phyloP scores from a whole-genome alignment of 2,888 invertebrate genomes.

The Phasia obesa region DNA sequence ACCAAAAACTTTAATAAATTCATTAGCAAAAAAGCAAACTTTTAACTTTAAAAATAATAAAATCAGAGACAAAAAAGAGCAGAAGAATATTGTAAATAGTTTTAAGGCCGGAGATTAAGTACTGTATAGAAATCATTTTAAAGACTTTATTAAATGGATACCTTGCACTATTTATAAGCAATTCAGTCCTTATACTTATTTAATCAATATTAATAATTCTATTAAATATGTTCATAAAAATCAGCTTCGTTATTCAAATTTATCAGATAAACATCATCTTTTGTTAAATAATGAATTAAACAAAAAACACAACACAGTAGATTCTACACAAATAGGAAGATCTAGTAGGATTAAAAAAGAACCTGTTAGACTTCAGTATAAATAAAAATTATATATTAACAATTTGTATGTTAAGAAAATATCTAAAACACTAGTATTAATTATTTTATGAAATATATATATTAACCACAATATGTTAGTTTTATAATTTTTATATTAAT shows the following conservation, averaged over 20 bases:
- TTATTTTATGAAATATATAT: background rate
- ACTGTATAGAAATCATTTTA: conserved; percentile 39
- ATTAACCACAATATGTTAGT: background rate
- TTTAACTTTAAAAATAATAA: background rate
- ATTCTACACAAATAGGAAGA: too few species aligned
- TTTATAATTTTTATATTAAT: background rate
- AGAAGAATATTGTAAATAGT: background rate
- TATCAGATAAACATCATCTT: conserved; percentile 16
- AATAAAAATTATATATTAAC: background rate
- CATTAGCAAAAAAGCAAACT: background rate
- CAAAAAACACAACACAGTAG: background rate
- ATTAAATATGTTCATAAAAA: conserved; percentile 33
- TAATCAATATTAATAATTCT: conserved; percentile 21
- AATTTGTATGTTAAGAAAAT: background rate
- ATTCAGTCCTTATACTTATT: conserved; percentile 22
- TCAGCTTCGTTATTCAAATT: conserved; percentile 26
- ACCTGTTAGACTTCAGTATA: conserved; percentile 7
- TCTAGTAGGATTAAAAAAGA: background rate
- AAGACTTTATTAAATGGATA: conserved; percentile 31
- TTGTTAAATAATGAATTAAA: conserved; percentile 10
- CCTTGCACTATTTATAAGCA: conserved; percentile 14
- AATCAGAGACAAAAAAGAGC: background rate
- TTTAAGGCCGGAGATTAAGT: conserved; percentile 31
- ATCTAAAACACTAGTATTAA: background rate
- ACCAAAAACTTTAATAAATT: conserved; percentile 20